Evolutionary conservation across 2,888 invertebrate species (phyloP).

Genomic region (Caradrina clavipalpis): DNA sequence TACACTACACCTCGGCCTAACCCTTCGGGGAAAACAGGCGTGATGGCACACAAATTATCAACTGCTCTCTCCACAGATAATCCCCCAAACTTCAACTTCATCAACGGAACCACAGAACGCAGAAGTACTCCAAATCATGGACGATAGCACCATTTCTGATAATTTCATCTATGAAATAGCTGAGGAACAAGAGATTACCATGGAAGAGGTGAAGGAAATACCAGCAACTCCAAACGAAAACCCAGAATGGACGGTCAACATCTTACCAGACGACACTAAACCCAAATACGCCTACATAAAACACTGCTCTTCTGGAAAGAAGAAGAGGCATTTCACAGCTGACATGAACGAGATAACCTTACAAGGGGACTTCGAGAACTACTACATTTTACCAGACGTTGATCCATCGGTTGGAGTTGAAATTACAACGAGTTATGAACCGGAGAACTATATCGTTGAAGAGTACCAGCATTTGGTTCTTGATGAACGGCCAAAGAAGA

Average conservation of each 20-base stretch:
- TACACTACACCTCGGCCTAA: too few relatives aligned
- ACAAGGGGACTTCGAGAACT: constrained; percentile 86
- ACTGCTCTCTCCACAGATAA: constrained; percentile 72
- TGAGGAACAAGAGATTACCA: constrained; percentile 86
- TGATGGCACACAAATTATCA: not conserved
- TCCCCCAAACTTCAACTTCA: constrained; percentile 76
- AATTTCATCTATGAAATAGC: constrained; percentile 89
- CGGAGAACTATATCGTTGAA: constrained; percentile 84
- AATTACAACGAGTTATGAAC: constrained; percentile 85
- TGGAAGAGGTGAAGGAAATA: constrained; percentile 85
- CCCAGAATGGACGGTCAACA: constrained; percentile 86
- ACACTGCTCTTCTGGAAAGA: constrained; percentile 81
- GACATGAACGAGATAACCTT: constrained; percentile 86
- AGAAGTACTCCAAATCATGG: constrained; percentile 81
- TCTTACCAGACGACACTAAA: constrained; percentile 80
- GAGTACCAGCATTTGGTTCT: constrained; percentile 84
- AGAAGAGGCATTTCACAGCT: constrained; percentile 84
- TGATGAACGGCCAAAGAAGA: constrained; percentile 80
- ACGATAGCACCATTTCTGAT: constrained; percentile 79
- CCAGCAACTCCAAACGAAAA: constrained; percentile 68
- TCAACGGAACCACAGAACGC: constrained; percentile 55
- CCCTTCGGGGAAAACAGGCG: too few relatives aligned
- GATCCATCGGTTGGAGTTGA: constrained; percentile 86
- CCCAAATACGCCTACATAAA: constrained; percentile 87
- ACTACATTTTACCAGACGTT: constrained; percentile 86